Evolutionary conservation across 2,888 invertebrate species (phyloP).

Genomic region (Callimorpha dominula): DNA sequence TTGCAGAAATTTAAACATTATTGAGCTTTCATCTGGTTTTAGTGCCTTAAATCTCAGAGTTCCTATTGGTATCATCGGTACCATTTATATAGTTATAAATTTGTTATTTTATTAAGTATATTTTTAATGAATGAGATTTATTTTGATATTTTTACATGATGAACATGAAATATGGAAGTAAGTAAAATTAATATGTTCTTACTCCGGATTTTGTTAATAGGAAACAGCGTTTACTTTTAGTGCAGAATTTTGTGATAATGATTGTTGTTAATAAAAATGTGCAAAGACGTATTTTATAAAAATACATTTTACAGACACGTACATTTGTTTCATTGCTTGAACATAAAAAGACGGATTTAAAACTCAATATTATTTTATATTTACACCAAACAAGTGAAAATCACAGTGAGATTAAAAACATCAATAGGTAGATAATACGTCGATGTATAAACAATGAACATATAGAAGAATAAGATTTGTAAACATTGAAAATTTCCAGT

Average conservation of each 20-base stretch:
- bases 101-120: neutral
- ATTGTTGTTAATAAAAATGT: constrained; percentile 28
- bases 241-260: constrained; percentile 42
- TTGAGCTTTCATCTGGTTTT: neutral
- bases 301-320: constrained; percentile 34
- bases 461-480: constrained; percentile 46
- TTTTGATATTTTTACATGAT: neutral
- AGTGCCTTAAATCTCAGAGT: neutral
- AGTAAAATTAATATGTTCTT: neutral
- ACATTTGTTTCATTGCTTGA: constrained; percentile 12
- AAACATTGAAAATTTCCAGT: constrained; percentile 39
- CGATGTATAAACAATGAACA: constrained; percentile 61
- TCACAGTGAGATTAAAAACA: constrained; percentile 80
- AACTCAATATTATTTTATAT: constrained; percentile 78
- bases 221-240: constrained; percentile 13
- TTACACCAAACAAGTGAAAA: constrained; percentile 80
- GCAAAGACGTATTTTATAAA: constrained; percentile 43
- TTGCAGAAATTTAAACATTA: neutral
- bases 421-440: constrained; percentile 63
- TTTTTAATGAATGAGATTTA: neutral
- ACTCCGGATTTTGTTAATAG: neutral
- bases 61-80: neutral
- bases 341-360: constrained; percentile 54
- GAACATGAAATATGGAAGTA: constrained; percentile 3
- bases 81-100: neutral